Conservation (phyloP, 2,797 vertebrate genomes). For the Limnodromus scolopaceus region DNA sequence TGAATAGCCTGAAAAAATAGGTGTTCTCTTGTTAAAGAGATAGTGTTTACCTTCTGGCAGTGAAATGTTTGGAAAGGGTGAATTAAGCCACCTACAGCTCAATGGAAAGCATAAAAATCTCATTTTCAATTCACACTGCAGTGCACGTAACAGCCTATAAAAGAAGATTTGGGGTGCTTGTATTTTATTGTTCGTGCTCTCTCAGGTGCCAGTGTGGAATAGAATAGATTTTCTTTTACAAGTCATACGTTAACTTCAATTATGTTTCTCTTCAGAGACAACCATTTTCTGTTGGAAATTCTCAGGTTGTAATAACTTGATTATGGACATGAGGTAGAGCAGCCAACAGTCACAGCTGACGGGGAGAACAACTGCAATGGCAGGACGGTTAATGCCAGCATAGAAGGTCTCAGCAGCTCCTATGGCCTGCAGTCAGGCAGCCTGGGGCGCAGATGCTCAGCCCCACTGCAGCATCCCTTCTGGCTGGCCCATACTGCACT, state of each 20-base stretch:
- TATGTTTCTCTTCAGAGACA: constrained; percentile 1
- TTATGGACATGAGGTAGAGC: not conserved
- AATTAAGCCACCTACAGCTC: not conserved
- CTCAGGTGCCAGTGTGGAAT: not conserved
- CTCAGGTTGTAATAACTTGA: not conserved
- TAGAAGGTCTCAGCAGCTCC: not conserved
- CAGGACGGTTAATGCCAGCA: not conserved
- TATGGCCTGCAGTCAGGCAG: not conserved
- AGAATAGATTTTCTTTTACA: constrained; percentile 13
- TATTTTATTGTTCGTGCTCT: not conserved
- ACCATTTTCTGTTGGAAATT: not conserved
- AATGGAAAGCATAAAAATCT: not conserved
- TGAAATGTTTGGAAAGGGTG: constrained; percentile 4
- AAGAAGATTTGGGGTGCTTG: not conserved
- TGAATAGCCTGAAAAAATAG: not conserved
- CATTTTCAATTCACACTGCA: not conserved
- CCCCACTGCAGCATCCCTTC: not conserved
- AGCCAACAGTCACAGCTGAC: not conserved
- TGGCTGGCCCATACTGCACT: not conserved
- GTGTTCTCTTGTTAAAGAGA: not conserved
- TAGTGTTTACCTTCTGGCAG: not conserved
- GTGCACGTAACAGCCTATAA: not conserved
- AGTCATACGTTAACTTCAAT: not conserved
- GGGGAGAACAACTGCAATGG: not conserved
- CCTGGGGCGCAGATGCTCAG: not conserved